These are phyloP conservation scores for Anser brachyrhynchus DNA, from an alignment of 2,113 vertebrate genomes.

Conservation along the genomic window DNA sequence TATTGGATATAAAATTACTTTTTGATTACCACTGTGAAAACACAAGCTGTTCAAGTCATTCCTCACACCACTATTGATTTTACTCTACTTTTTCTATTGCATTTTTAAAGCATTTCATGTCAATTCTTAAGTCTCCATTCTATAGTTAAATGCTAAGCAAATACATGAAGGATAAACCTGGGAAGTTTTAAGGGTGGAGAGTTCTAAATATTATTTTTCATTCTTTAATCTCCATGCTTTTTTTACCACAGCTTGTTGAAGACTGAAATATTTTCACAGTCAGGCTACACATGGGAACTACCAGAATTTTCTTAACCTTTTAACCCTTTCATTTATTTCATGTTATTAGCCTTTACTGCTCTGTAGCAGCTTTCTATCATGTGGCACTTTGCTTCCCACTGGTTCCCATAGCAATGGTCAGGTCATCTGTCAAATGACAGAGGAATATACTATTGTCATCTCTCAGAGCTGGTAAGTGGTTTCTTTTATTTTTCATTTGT, in stretches of 20 bases:
- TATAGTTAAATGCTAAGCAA: conserved; percentile 54
- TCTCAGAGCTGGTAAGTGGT: conserved; percentile 29
- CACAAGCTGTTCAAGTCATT: conserved; percentile 79
- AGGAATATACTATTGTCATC: neutral
- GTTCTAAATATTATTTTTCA: neutral
- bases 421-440: conserved; percentile 8
- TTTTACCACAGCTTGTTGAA: neutral
- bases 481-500: conserved; percentile 31
- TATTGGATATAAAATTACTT: conserved; percentile 93
- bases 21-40: conserved; percentile 88
- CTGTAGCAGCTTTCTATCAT: neutral
- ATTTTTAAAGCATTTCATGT: conserved; percentile 72
- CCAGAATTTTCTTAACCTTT: conserved; percentile 41
- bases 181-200: neutral
- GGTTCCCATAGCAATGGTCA: conserved; percentile 36
- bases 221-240: neutral
- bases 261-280: conserved; percentile 4
- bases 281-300: neutral
- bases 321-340: conserved; percentile 25
- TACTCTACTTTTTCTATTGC: conserved; percentile 57
- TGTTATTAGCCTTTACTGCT: neutral
- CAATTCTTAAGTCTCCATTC: conserved; percentile 64
- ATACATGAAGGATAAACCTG: neutral
- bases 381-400: conserved; percentile 14
- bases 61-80: conserved; percentile 86